Percentiles rank a stretch among this genome's conserved stretches.
Evolutionary conservation across 2,113 vertebrate species (phyloP).

Genomic region (Phaethornis superciliosus): DNA sequence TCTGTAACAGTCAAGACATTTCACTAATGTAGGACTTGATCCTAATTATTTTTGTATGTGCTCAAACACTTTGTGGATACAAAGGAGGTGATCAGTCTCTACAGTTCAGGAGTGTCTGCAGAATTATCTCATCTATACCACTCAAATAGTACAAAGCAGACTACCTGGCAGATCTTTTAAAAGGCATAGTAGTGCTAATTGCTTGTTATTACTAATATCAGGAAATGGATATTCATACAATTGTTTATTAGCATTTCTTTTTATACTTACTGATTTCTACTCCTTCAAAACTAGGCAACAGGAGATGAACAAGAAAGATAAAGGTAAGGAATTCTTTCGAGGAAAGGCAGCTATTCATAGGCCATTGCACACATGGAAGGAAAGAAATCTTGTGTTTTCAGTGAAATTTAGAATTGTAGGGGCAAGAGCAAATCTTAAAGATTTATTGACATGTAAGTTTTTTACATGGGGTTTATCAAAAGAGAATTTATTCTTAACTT

Average conservation of each 20-base stretch:
- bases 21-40: not conserved
- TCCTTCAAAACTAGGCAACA: not conserved
- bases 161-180: not conserved
- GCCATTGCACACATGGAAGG: not conserved
- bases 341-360: not conserved
- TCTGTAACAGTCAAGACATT: not conserved
- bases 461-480: slow-evolving; percentile 22
- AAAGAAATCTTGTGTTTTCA: not conserved
- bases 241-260: not conserved
- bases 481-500: slow-evolving; percentile 22
- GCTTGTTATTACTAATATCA: not conserved
- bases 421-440: not conserved
- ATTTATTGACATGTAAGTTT: slow-evolving; percentile 7
- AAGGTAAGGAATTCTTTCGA: not conserved
- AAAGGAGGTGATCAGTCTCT: not conserved
- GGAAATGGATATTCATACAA: not conserved
- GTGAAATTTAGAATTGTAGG: not conserved
- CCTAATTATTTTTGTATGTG: not conserved
- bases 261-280: not conserved
- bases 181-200: not conserved
- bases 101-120: not conserved
- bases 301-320: not conserved
- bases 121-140: not conserved
- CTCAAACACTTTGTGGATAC: not conserved
- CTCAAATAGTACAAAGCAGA: not conserved